These are phyloP conservation scores for Trachemys scripta DNA, from an alignment of 2,113 vertebrate species.

Conservation along the genomic window DNA sequence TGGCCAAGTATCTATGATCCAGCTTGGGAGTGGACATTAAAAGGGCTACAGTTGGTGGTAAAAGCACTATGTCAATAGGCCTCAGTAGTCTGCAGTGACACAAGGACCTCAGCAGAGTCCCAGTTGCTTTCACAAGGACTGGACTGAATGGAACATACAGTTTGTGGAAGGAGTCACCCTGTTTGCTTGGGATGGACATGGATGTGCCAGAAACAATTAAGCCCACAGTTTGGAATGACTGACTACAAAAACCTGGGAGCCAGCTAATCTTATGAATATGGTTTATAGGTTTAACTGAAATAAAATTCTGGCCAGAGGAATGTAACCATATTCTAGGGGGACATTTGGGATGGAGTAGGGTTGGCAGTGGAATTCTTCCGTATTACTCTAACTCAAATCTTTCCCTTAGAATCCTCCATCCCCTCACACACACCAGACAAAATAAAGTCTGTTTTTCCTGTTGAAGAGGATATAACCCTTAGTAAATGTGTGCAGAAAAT, in stretches of 20 bases:
- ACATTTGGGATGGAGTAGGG: neutral
- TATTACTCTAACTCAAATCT: neutral
- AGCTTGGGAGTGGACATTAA: neutral
- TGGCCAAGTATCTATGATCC: neutral
- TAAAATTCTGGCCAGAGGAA: neutral
- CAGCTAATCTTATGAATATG: fast-evolving
- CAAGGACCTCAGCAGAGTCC: neutral
- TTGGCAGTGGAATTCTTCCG: neutral
- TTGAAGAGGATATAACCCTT: constrained; percentile 53
- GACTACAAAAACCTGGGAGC: neutral
- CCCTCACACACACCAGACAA: fast-evolving
- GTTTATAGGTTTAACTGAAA: neutral
- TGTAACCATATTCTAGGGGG: neutral
- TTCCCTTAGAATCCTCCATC: neutral
- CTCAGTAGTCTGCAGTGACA: neutral
- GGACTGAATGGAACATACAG: fast-evolving
- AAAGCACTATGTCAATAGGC: fast-evolving
- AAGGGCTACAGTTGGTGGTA: fast-evolving
- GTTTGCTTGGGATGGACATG: neutral
- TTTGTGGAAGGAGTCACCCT: fast-evolving
- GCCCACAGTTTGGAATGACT: neutral
- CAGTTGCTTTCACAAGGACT: neutral
- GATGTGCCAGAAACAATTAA: neutral
- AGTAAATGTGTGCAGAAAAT: neutral
- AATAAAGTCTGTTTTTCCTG: constrained; percentile 46